phyloP scores from a whole-genome alignment of 2,888 invertebrate species.

The Diarsia dahlii region DNA sequence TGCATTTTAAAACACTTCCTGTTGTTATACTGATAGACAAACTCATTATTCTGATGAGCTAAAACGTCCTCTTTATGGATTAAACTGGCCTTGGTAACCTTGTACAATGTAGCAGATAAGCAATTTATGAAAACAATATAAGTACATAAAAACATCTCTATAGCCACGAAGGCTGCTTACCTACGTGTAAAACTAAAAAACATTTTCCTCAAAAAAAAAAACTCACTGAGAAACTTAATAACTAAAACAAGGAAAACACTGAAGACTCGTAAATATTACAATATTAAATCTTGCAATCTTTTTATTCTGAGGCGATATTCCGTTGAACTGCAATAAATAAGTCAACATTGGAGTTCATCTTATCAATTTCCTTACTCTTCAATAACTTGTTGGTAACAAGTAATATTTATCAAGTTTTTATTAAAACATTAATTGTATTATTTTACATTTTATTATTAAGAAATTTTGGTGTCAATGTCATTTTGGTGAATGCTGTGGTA shows the following conservation, averaged over 20 bases:
- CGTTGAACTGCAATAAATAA: too few relatives aligned
- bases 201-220: neutral
- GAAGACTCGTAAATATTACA: neutral
- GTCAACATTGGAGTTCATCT: too few relatives aligned
- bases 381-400: too few relatives aligned
- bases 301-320: neutral
- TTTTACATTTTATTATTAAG: too few relatives aligned
- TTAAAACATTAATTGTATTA: too few relatives aligned
- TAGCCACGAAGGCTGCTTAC: slow-evolving; percentile 1
- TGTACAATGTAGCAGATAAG: slow-evolving; percentile 12
- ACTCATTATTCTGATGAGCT: slow-evolving; percentile 13
- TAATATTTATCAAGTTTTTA: too few relatives aligned
- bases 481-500: too few relatives aligned
- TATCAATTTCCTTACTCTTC: too few relatives aligned
- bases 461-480: too few relatives aligned
- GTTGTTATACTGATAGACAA: neutral
- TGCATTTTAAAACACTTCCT: neutral
- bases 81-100: slow-evolving; percentile 31
- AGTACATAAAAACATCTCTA: slow-evolving; percentile 10
- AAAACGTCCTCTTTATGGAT: slow-evolving; percentile 16
- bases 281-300: slow-evolving; percentile 16
- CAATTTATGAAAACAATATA: slow-evolving; percentile 8
- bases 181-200: slow-evolving; percentile 31
- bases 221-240: slow-evolving; percentile 10
- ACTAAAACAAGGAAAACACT: slow-evolving; percentile 29